These are phyloP conservation scores for Caenorhabditis sp. DNA, from an alignment of 2,888 invertebrate genomes.

Conservation along the genomic window DNA sequence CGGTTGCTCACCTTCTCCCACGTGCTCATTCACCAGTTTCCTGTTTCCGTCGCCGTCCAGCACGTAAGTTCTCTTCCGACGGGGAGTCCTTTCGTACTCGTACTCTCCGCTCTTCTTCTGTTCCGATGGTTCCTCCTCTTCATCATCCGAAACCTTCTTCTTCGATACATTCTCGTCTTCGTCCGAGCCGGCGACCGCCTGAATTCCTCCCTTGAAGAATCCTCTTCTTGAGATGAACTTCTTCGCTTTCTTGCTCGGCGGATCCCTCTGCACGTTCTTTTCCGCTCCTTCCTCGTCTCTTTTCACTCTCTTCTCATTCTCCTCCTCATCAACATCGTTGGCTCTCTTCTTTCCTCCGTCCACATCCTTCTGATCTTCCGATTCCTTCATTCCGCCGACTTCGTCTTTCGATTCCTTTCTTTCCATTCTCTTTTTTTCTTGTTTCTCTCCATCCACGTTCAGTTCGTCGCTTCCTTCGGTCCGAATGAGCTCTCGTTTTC, in stretches of 20 bases:
- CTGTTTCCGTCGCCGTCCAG: slow-evolving; percentile 11
- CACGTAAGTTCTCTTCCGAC: slow-evolving; percentile 12
- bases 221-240: slow-evolving; percentile 5
- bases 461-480: neutral
- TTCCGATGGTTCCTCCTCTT: neutral
- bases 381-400: neutral
- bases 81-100: slow-evolving; percentile 14
- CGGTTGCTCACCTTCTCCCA: slow-evolving; percentile 14
- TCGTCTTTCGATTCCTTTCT: neutral
- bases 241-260: slow-evolving; percentile 21
- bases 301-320: neutral
- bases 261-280: neutral
- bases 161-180: neutral
- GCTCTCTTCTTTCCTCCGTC: neutral
- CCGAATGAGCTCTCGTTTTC: slow-evolving; percentile 13
- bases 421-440: slow-evolving; percentile 1
- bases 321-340: neutral
- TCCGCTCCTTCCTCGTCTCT: slow-evolving; percentile 4
- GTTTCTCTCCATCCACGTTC: neutral
- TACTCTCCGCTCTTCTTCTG: neutral
- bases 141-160: neutral
- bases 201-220: slow-evolving; percentile 24
- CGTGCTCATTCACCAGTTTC: slow-evolving; percentile 10
- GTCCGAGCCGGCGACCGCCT: slow-evolving; percentile 1
- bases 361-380: neutral